These are phyloP conservation scores for Poeciliopsis infans DNA, from an alignment of 2,797 vertebrate genomes.

Conservation along the genomic window DNA sequence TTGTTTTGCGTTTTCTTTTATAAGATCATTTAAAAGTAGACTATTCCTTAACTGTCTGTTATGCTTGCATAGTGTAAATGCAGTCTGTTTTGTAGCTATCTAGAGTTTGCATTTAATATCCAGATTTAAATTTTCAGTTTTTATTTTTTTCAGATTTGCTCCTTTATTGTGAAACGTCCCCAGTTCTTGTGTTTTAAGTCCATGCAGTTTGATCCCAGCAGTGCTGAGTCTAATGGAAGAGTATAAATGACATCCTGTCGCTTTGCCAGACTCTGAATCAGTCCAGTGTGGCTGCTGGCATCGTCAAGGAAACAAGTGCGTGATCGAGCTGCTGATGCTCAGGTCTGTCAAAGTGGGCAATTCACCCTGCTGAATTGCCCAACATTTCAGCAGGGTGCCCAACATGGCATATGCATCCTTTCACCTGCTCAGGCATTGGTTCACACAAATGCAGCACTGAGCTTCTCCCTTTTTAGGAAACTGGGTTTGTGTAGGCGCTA, in stretches of 20 bases:
- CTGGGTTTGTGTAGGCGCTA: no score
- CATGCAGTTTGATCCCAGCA: constrained; percentile 23
- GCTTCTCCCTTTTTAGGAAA: background rate
- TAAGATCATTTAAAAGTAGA: background rate
- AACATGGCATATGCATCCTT: constrained; percentile 20
- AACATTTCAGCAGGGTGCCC: constrained; percentile 25
- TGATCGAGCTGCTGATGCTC: constrained; percentile 75
- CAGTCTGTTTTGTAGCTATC: background rate
- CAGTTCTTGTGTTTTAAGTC: constrained; percentile 16
- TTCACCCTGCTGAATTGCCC: constrained; percentile 41
- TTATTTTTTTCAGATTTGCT: background rate
- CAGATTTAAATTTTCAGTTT: background rate
- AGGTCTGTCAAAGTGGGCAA: constrained; percentile 52
- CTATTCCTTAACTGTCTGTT: background rate
- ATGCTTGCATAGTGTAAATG: background rate
- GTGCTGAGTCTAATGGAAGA: constrained; percentile 30
- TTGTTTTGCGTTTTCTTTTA: background rate
- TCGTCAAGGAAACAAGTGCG: constrained; percentile 71
- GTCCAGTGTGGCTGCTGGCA: constrained; percentile 61
- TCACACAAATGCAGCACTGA: background rate
- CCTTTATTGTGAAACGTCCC: background rate
- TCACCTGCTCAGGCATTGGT: constrained; percentile 30
- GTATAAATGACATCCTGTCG: constrained; percentile 54
- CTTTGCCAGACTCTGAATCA: constrained; percentile 55
- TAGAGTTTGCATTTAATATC: background rate